phyloP scores from a whole-genome alignment of 2,113 vertebrate genomes.

The Ibidorhyncha struthersii region DNA sequence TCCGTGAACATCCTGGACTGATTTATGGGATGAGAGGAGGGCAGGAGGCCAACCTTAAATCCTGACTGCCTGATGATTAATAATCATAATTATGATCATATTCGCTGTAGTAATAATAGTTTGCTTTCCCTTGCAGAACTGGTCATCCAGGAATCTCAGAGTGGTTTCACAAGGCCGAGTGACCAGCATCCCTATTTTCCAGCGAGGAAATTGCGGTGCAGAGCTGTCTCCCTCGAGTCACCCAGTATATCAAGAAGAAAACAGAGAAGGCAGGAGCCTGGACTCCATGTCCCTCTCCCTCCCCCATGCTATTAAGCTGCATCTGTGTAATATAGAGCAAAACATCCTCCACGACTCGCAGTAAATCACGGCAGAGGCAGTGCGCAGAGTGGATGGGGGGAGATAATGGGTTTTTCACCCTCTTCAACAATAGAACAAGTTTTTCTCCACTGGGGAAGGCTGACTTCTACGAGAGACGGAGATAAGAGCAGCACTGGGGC shows the following conservation, averaged over 20 bases:
- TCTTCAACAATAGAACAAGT: conserved; percentile 63
- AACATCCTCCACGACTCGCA: conserved; percentile 58
- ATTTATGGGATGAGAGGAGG: conserved; percentile 61
- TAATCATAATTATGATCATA: conserved; percentile 61
- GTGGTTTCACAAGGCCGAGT: background rate
- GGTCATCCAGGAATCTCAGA: conserved; percentile 32
- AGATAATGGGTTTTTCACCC: conserved; percentile 65
- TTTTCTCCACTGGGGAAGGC: conserved; percentile 37
- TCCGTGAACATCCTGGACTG: background rate
- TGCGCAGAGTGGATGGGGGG: conserved; percentile 44
- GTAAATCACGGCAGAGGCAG: conserved; percentile 63
- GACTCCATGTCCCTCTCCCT: conserved; percentile 59
- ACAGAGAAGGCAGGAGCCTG: conserved; percentile 58
- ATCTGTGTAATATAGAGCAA: conserved; percentile 67
- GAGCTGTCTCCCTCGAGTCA: conserved; percentile 54
- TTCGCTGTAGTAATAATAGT: conserved; percentile 29
- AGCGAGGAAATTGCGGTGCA: conserved; percentile 13
- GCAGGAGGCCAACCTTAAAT: conserved; percentile 62
- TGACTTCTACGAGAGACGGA: background rate
- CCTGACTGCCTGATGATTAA: conserved; percentile 58
- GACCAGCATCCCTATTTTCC: conserved; percentile 28
- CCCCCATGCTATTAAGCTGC: conserved; percentile 68
- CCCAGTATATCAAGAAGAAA: conserved; percentile 55
- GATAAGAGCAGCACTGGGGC: conserved; percentile 42
- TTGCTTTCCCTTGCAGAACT: conserved; percentile 33